phyloP scores from a whole-genome alignment of 64 coral and sea anemone species.

The Catalaphyllia jardinei region DNA sequence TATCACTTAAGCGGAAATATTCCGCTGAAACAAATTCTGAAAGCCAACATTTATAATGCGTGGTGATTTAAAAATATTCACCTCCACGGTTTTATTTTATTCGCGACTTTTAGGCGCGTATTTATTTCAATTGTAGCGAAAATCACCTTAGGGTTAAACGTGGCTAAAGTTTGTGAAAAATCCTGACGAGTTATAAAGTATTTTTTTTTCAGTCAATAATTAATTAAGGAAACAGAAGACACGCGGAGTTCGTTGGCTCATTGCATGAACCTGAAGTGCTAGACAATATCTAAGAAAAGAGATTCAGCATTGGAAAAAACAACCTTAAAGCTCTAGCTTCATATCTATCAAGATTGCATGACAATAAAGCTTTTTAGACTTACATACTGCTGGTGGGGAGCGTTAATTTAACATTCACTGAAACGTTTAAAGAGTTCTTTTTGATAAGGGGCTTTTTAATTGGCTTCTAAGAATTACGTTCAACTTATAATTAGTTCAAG shows the following conservation, averaged over 20 bases:
- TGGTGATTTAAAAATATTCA: constrained; percentile 1
- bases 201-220: no score
- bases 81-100: neutral
- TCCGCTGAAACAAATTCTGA: neutral
- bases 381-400: neutral
- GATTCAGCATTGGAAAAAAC: neutral
- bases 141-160: neutral
- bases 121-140: neutral
- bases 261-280: neutral
- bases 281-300: neutral
- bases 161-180: neutral
- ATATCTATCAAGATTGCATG: neutral
- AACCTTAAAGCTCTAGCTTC: neutral
- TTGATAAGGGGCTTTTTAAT: neutral
- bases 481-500: neutral
- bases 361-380: neutral
- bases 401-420: neutral
- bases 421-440: neutral
- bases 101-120: neutral
- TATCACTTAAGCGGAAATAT: constrained; percentile 3
- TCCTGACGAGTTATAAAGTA: no score
- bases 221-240: neutral
- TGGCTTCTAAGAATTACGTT: neutral
- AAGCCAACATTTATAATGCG: neutral
- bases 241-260: neutral